A percentile compares a stretch with the other conserved stretches of the same genome.
phyloP scores from a whole-genome alignment of 1,140 invertebrate genomes.

The Radopholus similis region DNA sequence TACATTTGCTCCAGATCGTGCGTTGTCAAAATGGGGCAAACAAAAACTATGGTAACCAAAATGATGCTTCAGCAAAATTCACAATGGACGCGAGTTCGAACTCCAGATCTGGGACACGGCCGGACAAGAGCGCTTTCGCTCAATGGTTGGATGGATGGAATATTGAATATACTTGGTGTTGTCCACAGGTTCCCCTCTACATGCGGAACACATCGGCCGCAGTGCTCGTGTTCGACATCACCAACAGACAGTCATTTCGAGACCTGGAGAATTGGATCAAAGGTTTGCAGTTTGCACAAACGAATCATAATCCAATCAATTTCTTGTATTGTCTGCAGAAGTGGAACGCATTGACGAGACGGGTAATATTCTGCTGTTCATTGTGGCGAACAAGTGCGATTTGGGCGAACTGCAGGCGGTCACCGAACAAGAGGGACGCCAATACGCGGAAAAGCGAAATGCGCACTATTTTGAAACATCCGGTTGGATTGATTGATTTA shows the following conservation, averaged over 20 bases:
- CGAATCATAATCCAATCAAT: background rate
- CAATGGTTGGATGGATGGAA: conserved; percentile 69
- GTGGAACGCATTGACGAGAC: conserved; percentile 1
- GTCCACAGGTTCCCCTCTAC: conserved; percentile 29
- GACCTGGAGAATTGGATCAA: conserved; percentile 32
- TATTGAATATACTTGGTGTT: background rate
- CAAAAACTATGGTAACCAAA: conserved; percentile 1
- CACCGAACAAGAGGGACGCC: conserved; percentile 16
- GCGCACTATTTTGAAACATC: conserved; percentile 43
- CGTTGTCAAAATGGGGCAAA: background rate
- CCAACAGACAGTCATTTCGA: conserved; percentile 68
- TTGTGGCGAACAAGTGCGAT: conserved; percentile 40
- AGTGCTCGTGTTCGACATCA: conserved; percentile 98
- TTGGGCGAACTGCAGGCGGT: conserved; percentile 21
- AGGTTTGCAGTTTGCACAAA: conserved; percentile 14
- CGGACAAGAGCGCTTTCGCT: conserved; percentile 92
- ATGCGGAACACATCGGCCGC: conserved; percentile 92
- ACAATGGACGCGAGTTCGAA: conserved; percentile 33
- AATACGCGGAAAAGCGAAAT: conserved; percentile 36
- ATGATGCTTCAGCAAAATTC: conserved; percentile 2
- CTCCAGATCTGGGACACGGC: conserved; percentile 73
- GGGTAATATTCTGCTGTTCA: conserved; percentile 17
- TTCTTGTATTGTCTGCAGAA: background rate
- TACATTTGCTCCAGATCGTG: conserved; percentile 23
- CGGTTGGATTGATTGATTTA: conserved; percentile 1